These are phyloP conservation scores for Cheilosia variabilis DNA, from an alignment of 2,888 invertebrate genomes.

Conservation along the genomic window DNA sequence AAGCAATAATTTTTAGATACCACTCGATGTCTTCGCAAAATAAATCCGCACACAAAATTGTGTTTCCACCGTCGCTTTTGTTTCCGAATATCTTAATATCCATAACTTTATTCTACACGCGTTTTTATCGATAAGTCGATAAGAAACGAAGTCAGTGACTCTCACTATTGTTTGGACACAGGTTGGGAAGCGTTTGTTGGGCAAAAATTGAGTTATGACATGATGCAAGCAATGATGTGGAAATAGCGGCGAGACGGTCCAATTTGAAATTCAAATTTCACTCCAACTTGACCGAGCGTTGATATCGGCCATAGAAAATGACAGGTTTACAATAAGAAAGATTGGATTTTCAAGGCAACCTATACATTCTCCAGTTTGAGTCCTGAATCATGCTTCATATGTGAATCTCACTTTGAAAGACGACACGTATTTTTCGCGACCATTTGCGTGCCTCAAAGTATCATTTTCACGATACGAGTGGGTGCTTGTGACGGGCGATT, in stretches of 20 bases:
- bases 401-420: not conserved
- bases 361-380: not conserved
- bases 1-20: constrained; percentile 9
- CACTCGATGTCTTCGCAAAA: not conserved
- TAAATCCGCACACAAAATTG: constrained; percentile 37
- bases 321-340: no score
- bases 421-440: not conserved
- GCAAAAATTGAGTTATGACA: constrained; percentile 51
- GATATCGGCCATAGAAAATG: no score
- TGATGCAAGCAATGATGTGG: constrained; percentile 40
- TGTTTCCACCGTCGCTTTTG: constrained; percentile 35
- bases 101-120: constrained; percentile 64
- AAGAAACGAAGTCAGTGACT: constrained; percentile 31
- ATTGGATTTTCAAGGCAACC: not conserved
- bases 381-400: no score
- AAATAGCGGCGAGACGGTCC: constrained; percentile 26
- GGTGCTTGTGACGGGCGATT: not conserved
- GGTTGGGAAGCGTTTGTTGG: constrained; percentile 33
- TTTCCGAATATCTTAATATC: constrained; percentile 65
- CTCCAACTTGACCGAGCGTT: not conserved
- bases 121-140: constrained; percentile 66
- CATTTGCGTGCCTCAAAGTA: not conserved
- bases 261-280: constrained; percentile 54
- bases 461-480: not conserved
- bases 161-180: constrained; percentile 43